phyloP scores from a whole-genome alignment of 1,140 invertebrate genomes.

The Bombus waltoni region DNA sequence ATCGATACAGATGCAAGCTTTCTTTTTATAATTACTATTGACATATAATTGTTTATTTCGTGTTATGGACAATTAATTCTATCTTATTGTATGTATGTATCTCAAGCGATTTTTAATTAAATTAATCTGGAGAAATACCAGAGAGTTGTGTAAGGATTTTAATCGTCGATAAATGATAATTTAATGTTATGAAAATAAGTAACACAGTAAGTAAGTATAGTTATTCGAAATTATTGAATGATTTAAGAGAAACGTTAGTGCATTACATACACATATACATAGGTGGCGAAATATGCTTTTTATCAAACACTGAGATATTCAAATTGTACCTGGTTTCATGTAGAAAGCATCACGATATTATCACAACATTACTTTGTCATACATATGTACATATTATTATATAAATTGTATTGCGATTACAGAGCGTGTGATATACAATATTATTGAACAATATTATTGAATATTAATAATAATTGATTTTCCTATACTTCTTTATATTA shows the following conservation, averaged over 20 bases:
- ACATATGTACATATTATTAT: not conserved
- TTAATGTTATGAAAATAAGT: not conserved
- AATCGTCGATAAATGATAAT: not conserved
- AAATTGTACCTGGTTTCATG: not conserved
- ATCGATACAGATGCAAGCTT: not conserved
- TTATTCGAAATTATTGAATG: not conserved
- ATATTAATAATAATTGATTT: not conserved
- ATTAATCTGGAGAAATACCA: not conserved
- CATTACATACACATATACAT: not conserved
- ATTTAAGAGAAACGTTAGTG: not conserved
- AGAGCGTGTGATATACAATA: not conserved
- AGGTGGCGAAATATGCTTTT: not conserved
- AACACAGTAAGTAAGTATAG: not conserved
- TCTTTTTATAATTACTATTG: not conserved
- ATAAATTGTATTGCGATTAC: not conserved
- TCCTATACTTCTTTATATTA: not conserved
- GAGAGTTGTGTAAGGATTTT: not conserved
- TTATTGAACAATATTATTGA: not conserved
- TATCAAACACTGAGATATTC: not conserved
- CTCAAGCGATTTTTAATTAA: not conserved
- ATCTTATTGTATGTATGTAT: not conserved
- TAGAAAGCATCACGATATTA: not conserved
- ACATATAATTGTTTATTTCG: not conserved
- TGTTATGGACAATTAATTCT: not conserved
- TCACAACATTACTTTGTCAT: not conserved